phyloP scores from a whole-genome alignment of 2,888 invertebrate species.

The Unio delphinus region DNA sequence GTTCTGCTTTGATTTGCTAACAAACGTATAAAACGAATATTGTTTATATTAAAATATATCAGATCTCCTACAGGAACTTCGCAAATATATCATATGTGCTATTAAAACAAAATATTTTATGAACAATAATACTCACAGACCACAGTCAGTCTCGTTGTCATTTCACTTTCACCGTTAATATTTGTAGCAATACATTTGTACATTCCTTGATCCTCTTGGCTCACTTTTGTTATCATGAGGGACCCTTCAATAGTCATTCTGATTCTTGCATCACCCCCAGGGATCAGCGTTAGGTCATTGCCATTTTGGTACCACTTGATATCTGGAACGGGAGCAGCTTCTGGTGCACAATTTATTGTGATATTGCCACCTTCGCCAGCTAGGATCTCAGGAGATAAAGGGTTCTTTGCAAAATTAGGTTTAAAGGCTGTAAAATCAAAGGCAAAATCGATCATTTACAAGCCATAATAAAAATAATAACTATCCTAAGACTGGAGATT shows the following conservation, averaged over 20 bases:
- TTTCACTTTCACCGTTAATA: slow-evolving; percentile 38
- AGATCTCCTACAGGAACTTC: not conserved
- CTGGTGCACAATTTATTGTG: slow-evolving; percentile 89
- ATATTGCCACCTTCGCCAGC: slow-evolving; percentile 93
- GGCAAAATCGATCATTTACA: no score
- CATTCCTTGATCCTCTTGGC: slow-evolving; percentile 44
- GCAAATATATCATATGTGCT: not conserved
- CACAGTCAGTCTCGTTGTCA: slow-evolving; percentile 16
- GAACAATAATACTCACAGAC: slow-evolving; percentile 16
- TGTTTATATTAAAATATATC: no score
- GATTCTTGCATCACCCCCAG: slow-evolving; percentile 7
- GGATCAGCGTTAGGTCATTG: slow-evolving; percentile 5
- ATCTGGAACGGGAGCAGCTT: slow-evolving; percentile 86
- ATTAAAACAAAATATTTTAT: not conserved
- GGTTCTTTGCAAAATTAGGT: slow-evolving; percentile 91
- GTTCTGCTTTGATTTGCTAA: no score
- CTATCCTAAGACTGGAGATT: no score
- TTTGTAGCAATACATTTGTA: slow-evolving; percentile 63
- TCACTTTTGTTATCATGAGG: slow-evolving; percentile 79
- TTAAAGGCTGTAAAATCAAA: slow-evolving; percentile 72
- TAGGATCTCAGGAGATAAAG: slow-evolving; percentile 85
- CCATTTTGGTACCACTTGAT: slow-evolving; percentile 93
- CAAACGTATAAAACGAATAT: no score
- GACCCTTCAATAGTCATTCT: slow-evolving; percentile 77
- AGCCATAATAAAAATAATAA: no score